Base-by-base conservation (phyloP, 2,797 vertebrate species). In the Astyanax mexicanus region DNA sequence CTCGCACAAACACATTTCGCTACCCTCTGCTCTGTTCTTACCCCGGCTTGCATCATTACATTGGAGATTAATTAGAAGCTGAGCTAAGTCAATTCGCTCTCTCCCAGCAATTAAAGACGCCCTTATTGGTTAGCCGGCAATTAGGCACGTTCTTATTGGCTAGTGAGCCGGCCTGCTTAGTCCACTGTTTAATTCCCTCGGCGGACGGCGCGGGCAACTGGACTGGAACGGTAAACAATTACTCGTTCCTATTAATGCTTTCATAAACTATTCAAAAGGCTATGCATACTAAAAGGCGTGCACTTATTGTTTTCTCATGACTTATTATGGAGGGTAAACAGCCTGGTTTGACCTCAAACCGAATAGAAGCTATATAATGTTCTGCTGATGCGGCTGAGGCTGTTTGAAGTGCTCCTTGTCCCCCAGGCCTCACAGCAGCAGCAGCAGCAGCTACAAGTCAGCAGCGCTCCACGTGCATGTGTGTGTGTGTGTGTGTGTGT, bases 41-140 rank as follows among this genome's bases (percentile, higher is more conserved):
- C 93, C 84, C 89, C 89, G 83, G 86, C 91, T 94, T 94, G 91
- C 93, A 93, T 94, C 93, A 94, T 92, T 93, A 92, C 87, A 83
- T 81, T 58, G 72, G 79, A 87, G 89, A 93, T 94, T 94, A 93
- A 94, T 93, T 93, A 91, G 89, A 88, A 85, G 84, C 84, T 87
- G 86, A 85, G 86, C 88, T 85, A 86, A 90, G 87, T 85, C 86
- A 84, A 84, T 84, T 88, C 84, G 73, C 84, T 87, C 84, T 76
- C 77, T 82, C 75, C 72, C 72, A 72, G 80, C 82, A 85, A 87
- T 85, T 82, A 84, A 80, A 61, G 65, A 69, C 44, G 45, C 74
- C 75, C 81, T 81, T 75, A 85, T 80, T 83, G 74, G 81, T 80
- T 78, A 79, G 79, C 55, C 47, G 80, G 72, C 81, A 80, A 86